Percentiles rank a stretch among this genome's conserved stretches.
Conservation (phyloP, 2,113 vertebrate genomes). For the Ancistrus triradiatus region DNA sequence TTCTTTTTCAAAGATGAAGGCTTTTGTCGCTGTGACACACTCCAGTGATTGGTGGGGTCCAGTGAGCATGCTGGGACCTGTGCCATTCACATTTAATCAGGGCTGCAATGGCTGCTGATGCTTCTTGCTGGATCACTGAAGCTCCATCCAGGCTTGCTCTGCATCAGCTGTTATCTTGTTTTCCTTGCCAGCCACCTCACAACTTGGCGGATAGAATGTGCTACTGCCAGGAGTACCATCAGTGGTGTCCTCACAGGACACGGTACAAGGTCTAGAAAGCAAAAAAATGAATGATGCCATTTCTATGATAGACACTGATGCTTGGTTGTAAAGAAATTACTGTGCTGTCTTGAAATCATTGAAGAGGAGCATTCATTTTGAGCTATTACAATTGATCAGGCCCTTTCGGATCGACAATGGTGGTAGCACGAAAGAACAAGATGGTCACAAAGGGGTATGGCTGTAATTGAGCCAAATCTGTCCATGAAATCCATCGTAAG, state of each 20-base stretch:
- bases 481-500: constrained; percentile 20
- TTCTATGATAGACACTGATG: constrained; percentile 24
- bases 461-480: neutral
- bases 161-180: no score
- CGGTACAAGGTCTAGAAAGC: neutral
- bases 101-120: constrained; percentile 30
- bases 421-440: no score
- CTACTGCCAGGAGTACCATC: constrained; percentile 1
- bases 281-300: constrained; percentile 2
- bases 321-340: constrained; percentile 20
- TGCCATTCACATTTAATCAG: constrained; percentile 40
- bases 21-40: neutral
- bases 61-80: constrained; percentile 6
- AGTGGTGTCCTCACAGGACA: constrained; percentile 7
- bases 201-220: no score
- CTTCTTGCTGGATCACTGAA: constrained; percentile 29
- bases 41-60: no score
- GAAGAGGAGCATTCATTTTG: constrained; percentile 24
- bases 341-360: constrained; percentile 4
- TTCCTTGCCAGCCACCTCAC: neutral
- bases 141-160: no score
- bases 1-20: constrained; percentile 14
- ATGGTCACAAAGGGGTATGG: neutral
- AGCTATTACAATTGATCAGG: constrained; percentile 10
- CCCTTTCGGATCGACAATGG: constrained; percentile 14